Conservation (phyloP, 2,888 invertebrate species). For the Bunonema sp. region DNA sequence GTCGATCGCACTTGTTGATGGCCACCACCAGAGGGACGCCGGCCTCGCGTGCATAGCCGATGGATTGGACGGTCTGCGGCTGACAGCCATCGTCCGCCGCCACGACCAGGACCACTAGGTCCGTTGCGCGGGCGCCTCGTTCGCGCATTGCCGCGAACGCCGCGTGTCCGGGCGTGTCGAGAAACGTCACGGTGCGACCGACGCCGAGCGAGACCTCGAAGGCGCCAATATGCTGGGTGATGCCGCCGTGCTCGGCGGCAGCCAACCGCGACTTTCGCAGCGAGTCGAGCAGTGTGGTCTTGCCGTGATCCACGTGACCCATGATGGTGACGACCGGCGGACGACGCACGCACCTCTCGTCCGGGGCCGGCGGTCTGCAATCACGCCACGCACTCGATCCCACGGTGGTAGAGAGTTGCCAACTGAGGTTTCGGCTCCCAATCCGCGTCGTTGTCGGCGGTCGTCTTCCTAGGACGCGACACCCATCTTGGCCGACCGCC, state of each 20-base stretch:
- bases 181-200: constrained; percentile 60
- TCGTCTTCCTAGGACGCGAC: constrained; percentile 11
- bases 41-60: constrained; percentile 48
- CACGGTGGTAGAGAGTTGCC: constrained; percentile 12
- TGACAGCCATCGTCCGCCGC: constrained; percentile 95
- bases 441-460: constrained; percentile 17
- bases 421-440: constrained; percentile 12
- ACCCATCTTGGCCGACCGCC: constrained; percentile 13
- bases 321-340: constrained; percentile 92
- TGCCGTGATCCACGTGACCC: constrained; percentile 99
- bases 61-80: constrained; percentile 85
- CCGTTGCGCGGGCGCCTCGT: constrained; percentile 83
- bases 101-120: constrained; percentile 66
- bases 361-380: constrained; percentile 55
- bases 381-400: constrained; percentile 9
- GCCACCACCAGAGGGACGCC: constrained; percentile 85
- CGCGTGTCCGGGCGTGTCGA: constrained; percentile 97
- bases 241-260: constrained; percentile 84
- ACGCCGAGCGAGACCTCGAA: constrained; percentile 50
- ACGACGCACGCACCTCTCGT: constrained; percentile 58
- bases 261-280: constrained; percentile 63
- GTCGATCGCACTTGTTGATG: constrained; percentile 91
- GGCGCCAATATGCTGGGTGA: constrained; percentile 96
- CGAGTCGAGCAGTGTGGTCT: constrained; percentile 68
- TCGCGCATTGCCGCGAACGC: constrained; percentile 84